These are phyloP conservation scores for Venturia canescens DNA, from an alignment of 1,140 invertebrate species.

Conservation along the genomic window DNA sequence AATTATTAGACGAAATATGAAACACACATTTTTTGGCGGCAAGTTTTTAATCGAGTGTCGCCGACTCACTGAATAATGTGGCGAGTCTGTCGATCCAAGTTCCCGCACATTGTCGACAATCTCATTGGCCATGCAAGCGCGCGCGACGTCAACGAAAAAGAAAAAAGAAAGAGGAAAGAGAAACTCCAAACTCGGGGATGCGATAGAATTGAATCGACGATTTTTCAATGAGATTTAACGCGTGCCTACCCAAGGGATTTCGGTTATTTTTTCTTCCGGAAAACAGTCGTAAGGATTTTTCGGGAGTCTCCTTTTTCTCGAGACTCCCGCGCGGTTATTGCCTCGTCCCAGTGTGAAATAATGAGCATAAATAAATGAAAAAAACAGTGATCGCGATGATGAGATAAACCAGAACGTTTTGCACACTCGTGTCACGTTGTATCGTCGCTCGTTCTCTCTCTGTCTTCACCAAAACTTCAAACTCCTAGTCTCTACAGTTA, in stretches of 20 bases:
- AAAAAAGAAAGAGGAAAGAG: conserved; percentile 54
- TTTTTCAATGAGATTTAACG: not conserved
- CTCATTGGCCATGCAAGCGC: conserved; percentile 36
- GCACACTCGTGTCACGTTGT: not conserved
- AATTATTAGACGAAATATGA: too few species aligned
- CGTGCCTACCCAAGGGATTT: not conserved
- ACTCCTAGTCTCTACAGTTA: not conserved
- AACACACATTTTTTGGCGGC: too few species aligned
- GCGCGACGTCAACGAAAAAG: conserved; percentile 53
- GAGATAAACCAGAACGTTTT: not conserved
- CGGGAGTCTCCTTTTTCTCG: conserved; percentile 34
- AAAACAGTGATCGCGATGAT: not conserved
- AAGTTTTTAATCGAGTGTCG: too few species aligned
- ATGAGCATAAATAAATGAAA: not conserved
- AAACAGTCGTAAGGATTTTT: not conserved
- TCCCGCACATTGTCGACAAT: not conserved
- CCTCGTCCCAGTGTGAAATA: not conserved
- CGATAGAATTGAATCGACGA: not conserved
- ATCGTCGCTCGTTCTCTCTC: not conserved
- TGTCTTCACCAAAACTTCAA: not conserved
- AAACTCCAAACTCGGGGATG: conserved; percentile 35
- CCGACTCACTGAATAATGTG: too few species aligned
- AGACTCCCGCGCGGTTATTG: conserved; percentile 23
- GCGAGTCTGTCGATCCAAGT: not conserved
- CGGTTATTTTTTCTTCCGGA: not conserved